A percentile compares a stretch with the other conserved stretches of the same genome.
These are phyloP conservation scores for Volucella bombylans DNA, from an alignment of 2,888 invertebrate genomes.

Conservation along the genomic window DNA sequence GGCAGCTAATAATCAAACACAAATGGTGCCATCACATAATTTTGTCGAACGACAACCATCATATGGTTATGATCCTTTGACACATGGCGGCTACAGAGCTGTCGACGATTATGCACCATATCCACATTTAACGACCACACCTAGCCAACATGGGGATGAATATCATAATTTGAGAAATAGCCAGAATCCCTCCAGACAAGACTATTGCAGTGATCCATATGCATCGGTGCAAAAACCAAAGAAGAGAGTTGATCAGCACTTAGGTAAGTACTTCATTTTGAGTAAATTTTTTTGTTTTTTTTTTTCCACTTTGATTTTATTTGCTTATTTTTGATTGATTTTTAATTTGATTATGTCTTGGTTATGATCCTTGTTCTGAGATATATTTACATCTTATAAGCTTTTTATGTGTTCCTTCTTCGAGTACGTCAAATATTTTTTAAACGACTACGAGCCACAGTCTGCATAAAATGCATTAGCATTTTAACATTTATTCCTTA, in stretches of 20 bases:
- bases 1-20: constrained; percentile 87
- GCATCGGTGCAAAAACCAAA: constrained; percentile 95
- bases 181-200: constrained; percentile 92
- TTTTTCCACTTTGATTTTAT: constrained; percentile 7
- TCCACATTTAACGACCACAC: constrained; percentile 88
- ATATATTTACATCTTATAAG: too few relatives aligned
- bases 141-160: constrained; percentile 87
- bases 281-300: constrained; percentile 4
- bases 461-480: too few relatives aligned
- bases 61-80: constrained; percentile 90
- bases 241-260: constrained; percentile 92
- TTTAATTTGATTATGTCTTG: not conserved
- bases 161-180: constrained; percentile 88
- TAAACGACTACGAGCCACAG: too few relatives aligned
- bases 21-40: constrained; percentile 84
- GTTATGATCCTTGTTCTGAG: not conserved
- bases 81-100: constrained; percentile 92
- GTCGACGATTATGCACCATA: constrained; percentile 93
- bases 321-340: not conserved
- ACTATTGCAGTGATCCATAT: constrained; percentile 94
- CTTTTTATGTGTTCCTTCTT: too few relatives aligned
- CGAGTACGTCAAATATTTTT: too few relatives aligned
- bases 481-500: too few relatives aligned
- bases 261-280: constrained; percentile 86
- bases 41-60: constrained; percentile 87